These are phyloP conservation scores for Caerostris darwini DNA, from an alignment of 1,140 invertebrate species.

Conservation along the genomic window DNA sequence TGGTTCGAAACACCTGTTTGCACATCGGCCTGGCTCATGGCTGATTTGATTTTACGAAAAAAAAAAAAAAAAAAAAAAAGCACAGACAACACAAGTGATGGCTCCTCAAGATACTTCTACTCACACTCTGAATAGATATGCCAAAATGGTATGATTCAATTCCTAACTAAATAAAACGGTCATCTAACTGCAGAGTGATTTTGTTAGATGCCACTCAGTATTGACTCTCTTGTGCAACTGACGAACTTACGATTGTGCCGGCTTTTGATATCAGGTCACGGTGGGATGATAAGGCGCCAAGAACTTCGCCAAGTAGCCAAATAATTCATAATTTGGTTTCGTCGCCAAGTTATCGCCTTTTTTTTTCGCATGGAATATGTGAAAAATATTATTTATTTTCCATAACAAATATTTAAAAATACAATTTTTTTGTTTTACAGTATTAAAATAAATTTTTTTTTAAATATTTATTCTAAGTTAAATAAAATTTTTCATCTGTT, in stretches of 20 bases:
- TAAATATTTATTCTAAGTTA: background rate
- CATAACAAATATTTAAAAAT: background rate
- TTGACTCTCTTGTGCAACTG: constrained; percentile 5
- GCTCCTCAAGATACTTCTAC: too few relatives aligned
- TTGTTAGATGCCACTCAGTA: background rate
- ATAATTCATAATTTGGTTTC: too few relatives aligned
- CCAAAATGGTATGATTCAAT: background rate
- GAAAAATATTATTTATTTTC: background rate
- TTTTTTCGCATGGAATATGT: background rate
- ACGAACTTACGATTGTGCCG: constrained; percentile 8
- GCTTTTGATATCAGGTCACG: constrained; percentile 22
- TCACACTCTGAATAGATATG: background rate
- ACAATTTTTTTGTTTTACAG: background rate
- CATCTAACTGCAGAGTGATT: background rate
- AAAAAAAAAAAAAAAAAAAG: background rate
- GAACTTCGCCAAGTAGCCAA: background rate
- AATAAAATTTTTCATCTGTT: background rate
- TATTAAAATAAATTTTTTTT: background rate
- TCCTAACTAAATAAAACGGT: background rate
- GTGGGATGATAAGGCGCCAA: background rate
- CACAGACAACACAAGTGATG: background rate
- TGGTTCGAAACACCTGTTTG: constrained; percentile 79
- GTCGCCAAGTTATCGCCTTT: background rate
- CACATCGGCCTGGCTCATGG: constrained; percentile 74
- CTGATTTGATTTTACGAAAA: background rate